Percentiles rank a stretch among this genome's conserved stretches.
These are phyloP conservation scores for Hippoglossus hippoglossus DNA, from an alignment of 2,797 vertebrate genomes.

Conservation along the genomic window DNA sequence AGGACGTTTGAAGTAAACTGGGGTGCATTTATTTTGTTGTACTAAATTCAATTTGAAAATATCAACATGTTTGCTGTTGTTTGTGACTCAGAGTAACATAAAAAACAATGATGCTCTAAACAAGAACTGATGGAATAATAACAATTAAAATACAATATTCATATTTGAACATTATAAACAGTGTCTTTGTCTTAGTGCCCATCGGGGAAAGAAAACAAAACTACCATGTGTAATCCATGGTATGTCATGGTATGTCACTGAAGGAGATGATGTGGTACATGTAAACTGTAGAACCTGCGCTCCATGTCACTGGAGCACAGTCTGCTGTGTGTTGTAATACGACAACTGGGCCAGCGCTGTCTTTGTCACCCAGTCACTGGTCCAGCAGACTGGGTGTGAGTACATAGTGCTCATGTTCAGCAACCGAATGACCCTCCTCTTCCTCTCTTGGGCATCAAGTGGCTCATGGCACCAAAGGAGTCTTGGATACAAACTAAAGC, in stretches of 20 bases:
- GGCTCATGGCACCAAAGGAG: slow-evolving; percentile 29
- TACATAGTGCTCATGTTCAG: slow-evolving; percentile 46
- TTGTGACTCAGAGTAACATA: slow-evolving; percentile 8
- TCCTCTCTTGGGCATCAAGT: slow-evolving; percentile 10
- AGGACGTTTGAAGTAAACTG: neutral
- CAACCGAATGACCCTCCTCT: slow-evolving; percentile 25
- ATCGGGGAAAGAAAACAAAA: slow-evolving; percentile 13
- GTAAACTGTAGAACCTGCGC: slow-evolving; percentile 49
- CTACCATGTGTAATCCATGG: slow-evolving; percentile 24
- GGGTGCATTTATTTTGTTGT: slow-evolving; percentile 9
- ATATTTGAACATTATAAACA: slow-evolving; percentile 50
- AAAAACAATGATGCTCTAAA: slow-evolving; percentile 26
- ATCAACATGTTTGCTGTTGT: slow-evolving; percentile 24
- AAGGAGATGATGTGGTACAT: slow-evolving; percentile 32
- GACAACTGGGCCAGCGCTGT: slow-evolving; percentile 30
- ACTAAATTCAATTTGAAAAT: slow-evolving; percentile 15
- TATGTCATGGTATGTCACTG: slow-evolving; percentile 19
- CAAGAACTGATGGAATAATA: slow-evolving; percentile 48
- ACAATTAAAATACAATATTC: slow-evolving; percentile 42
- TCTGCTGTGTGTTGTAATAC: slow-evolving; percentile 14
- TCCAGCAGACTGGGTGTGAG: slow-evolving; percentile 18
- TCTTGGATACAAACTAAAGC: slow-evolving; percentile 46
- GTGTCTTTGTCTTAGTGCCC: slow-evolving; percentile 48
- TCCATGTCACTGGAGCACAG: slow-evolving; percentile 22
- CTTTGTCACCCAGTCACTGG: slow-evolving; percentile 21